A percentile compares a stretch with the other conserved stretches of the same genome.
Conservation (phyloP, 2,797 vertebrate species). For the Remorina albescens region DNA sequence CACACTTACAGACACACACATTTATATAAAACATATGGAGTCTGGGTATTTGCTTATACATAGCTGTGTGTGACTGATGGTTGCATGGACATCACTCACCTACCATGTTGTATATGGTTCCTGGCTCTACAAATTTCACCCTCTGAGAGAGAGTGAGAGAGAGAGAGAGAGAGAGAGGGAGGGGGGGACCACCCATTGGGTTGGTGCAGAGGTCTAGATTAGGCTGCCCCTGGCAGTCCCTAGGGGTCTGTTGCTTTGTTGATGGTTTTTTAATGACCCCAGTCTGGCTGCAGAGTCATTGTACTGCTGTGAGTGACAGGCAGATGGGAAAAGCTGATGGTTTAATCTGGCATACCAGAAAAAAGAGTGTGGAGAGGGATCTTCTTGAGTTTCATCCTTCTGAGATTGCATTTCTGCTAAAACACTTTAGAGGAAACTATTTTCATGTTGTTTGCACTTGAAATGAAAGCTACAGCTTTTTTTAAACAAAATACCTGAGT, state of each 20-base stretch:
- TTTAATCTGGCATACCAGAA: slow-evolving; percentile 66
- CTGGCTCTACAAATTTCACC: slow-evolving; percentile 39
- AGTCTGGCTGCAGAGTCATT: slow-evolving; percentile 71
- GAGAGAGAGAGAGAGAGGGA: no score
- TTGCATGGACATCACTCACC: slow-evolving; percentile 40
- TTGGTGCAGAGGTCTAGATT: slow-evolving; percentile 77
- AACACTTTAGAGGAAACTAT: slow-evolving; percentile 12
- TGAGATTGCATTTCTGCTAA: slow-evolving; percentile 38
- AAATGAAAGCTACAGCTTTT: slow-evolving; percentile 13
- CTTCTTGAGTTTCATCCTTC: slow-evolving; percentile 25
- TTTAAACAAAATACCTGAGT: slow-evolving; percentile 1
- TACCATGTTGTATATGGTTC: slow-evolving; percentile 34
- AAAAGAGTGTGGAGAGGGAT: slow-evolving; percentile 12
- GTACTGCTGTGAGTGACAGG: slow-evolving; percentile 77
- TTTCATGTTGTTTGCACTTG: slow-evolving; percentile 35
- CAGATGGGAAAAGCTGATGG: slow-evolving; percentile 69
- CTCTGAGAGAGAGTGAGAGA: not conserved
- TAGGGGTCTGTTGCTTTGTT: slow-evolving; percentile 78
- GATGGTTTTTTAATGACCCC: slow-evolving; percentile 78
- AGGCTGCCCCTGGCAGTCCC: slow-evolving; percentile 77
- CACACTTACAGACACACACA: no score
- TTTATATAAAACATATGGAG: not conserved
- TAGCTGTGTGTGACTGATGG: slow-evolving; percentile 54
- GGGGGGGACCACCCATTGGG: slow-evolving; percentile 81
- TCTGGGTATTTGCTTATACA: slow-evolving; percentile 33